Evolutionary conservation across 2,797 vertebrate species (phyloP), one percentile per base, ranked within the genome.

Genomic region (Karalla daura): DNA sequence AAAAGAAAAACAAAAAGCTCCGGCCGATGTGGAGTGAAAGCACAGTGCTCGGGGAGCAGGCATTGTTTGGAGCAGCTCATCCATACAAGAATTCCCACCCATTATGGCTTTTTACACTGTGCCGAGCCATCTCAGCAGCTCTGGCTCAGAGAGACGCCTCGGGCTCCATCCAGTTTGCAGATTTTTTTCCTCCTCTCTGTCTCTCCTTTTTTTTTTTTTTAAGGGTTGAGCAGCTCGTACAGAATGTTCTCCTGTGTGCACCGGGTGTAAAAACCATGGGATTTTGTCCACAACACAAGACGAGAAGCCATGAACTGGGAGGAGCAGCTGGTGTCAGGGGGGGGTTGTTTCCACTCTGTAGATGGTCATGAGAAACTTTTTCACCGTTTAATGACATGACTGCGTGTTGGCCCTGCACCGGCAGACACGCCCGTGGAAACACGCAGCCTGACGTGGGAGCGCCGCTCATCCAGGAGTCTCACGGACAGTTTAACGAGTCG

Each of bases 181-280:
- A 72, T 70, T 77, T 27, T 63, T 78, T 60, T 46, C 56, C n/a
- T n/a, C n/a, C n/a, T n/a, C n/a, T n/a, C n/a, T n/a, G n/a, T n/a
- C n/a, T n/a, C n/a, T n/a, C n/a, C n/a, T n/a, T n/a, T n/a, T n/a
- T n/a, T n/a, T n/a, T n/a, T n/a, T n/a, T n/a, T n/a, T n/a, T n/a
- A n/a, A n/a, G 72, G 68, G 70, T 77, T 44, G 64, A 64, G 78
- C 51, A 1, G 52, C 51, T 7, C 8, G 83, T 40, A 86, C 86
- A 84, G 56, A 78, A 66, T 88, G 81, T 88, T 78, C 83, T 40
- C 1, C 25, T 28, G 14, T 55, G 14, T 52, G 24, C 58, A n/a
- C n/a, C 30, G 35, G 35, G 10, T 41, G 40, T 49, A 25, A 20
- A 32, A 33, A 13, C 28, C 4, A 25, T 23, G 46, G 14, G 27